A percentile compares a stretch with the other conserved stretches of the same genome.
These are phyloP conservation scores for Zaprionus bogoriensis DNA, from an alignment of 2,888 invertebrate species.

Conservation along the genomic window DNA sequence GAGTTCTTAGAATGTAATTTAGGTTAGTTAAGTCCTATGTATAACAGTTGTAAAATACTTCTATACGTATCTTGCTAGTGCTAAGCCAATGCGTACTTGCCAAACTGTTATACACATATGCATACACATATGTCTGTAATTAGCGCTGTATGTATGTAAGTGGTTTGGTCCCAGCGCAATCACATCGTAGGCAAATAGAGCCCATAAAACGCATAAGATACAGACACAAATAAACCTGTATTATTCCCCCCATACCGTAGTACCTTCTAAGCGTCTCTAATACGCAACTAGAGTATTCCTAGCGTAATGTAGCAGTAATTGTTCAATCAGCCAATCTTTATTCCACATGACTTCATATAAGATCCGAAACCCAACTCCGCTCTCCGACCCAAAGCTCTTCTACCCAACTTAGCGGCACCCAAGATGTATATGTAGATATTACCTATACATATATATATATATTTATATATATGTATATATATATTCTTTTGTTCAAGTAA, in stretches of 20 bases:
- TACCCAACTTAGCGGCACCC: constrained; percentile 42
- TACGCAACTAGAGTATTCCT: not conserved
- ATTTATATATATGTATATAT: constrained; percentile 7
- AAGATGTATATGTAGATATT: too few relatives aligned
- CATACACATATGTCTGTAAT: constrained; percentile 16
- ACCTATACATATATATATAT: constrained; percentile 5
- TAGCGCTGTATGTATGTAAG: constrained; percentile 38
- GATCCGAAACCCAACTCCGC: constrained; percentile 8
- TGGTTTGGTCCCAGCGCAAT: constrained; percentile 49
- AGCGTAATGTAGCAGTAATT: constrained; percentile 23
- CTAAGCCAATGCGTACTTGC: constrained; percentile 34
- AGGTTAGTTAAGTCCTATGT: constrained; percentile 46
- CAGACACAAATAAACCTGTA: not conserved
- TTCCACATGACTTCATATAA: constrained; percentile 1
- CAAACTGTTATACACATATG: constrained; percentile 38
- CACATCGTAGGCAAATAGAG: constrained; percentile 25
- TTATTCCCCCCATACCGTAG: not conserved
- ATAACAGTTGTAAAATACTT: constrained; percentile 39
- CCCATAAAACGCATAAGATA: constrained; percentile 10
- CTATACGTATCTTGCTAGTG: constrained; percentile 14
- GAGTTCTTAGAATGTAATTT: constrained; percentile 14
- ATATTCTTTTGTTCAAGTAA: too few relatives aligned
- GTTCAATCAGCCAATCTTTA: not conserved
- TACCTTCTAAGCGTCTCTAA: not conserved
- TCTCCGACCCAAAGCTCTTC: not conserved